Evolutionary conservation across 2,797 vertebrate species (phyloP).

Genomic region (Myotis findleyi): DNA sequence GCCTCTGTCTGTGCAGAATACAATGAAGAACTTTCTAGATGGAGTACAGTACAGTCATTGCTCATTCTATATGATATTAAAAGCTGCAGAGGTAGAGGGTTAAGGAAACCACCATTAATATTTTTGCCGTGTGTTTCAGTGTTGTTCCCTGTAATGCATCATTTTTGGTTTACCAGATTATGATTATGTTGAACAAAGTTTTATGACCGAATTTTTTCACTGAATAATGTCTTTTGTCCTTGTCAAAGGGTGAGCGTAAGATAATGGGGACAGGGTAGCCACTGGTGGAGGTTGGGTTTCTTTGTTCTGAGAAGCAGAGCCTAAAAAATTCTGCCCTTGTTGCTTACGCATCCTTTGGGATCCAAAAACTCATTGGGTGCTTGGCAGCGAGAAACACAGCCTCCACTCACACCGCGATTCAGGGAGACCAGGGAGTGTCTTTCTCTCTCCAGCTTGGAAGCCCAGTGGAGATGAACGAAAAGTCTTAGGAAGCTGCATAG

Average conservation of each 20-base stretch:
- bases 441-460: not conserved
- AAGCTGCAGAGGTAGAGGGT: not conserved
- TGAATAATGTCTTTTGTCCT: not conserved
- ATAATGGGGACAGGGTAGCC: not conserved
- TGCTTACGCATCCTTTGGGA: not conserved
- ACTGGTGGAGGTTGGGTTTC: not conserved
- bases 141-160: not conserved
- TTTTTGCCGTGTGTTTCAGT: not conserved
- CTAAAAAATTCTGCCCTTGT: not conserved
- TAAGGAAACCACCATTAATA: not conserved
- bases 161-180: not conserved
- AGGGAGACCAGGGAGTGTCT: not conserved
- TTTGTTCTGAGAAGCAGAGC: not conserved
- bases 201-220: not conserved
- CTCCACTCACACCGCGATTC: not conserved
- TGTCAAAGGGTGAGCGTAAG: not conserved
- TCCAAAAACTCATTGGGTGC: not conserved
- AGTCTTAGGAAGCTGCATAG: not conserved
- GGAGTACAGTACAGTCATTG: not conserved
- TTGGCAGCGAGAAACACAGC: not conserved
- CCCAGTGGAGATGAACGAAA: rapidly evolving
- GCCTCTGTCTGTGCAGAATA: not conserved
- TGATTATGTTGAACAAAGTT: not conserved
- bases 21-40: not conserved
- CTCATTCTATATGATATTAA: not conserved